phyloP scores from a whole-genome alignment of 1,140 invertebrate genomes.

The Thaumatotibia leucotreta region DNA sequence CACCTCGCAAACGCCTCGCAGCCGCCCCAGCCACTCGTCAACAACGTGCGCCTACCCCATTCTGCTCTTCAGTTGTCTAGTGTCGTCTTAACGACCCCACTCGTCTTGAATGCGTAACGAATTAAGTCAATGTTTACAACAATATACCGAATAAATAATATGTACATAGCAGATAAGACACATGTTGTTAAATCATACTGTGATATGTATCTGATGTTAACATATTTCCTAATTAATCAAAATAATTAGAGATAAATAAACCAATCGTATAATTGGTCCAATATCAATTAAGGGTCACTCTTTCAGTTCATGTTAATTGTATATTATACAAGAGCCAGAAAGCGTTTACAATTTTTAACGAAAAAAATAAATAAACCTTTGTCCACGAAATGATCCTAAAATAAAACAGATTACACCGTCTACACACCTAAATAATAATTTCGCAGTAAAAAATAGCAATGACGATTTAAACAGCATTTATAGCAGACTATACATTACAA shows the following conservation, averaged over 20 bases:
- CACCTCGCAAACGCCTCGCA: not conserved
- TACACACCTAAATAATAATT: not conserved
- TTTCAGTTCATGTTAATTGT: too few species aligned
- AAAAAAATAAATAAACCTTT: too few species aligned
- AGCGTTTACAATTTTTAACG: too few species aligned
- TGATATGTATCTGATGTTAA: too few species aligned
- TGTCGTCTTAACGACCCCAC: not conserved
- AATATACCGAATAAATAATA: not conserved
- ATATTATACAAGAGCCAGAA: too few species aligned
- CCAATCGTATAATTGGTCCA: too few species aligned
- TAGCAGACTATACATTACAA: not conserved
- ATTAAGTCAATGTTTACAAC: not conserved
- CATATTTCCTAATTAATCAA: too few species aligned
- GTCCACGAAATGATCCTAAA: too few species aligned
- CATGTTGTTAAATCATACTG: too few species aligned
- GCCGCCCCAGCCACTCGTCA: not conserved
- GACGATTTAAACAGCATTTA: not conserved
- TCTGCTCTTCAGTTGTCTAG: not conserved
- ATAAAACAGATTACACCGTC: not conserved
- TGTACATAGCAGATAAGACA: not conserved
- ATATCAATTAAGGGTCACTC: too few species aligned
- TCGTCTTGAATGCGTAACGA: not conserved
- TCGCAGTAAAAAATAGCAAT: not conserved
- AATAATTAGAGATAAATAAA: too few species aligned
- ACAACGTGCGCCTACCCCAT: slow-evolving; percentile 4